phyloP scores from a whole-genome alignment of 2,888 invertebrate genomes.

The Eupithecia inturbata region DNA sequence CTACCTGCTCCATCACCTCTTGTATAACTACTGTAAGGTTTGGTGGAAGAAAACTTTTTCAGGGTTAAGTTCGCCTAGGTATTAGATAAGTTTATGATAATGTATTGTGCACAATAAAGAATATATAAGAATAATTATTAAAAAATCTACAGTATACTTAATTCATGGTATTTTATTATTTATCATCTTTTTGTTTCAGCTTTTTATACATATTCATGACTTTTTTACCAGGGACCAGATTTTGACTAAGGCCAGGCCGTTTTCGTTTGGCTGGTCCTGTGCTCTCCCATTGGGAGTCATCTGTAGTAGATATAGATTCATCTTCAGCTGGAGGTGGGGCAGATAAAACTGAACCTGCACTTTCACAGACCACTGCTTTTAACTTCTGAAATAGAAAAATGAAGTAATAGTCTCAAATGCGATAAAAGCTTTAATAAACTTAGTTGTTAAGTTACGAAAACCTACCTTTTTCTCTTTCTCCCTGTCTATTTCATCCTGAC shows the following conservation, averaged over 20 bases:
- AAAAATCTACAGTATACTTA: neutral
- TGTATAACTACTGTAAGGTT: too few relatives aligned
- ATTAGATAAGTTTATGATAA: too few relatives aligned
- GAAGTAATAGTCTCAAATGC: neutral
- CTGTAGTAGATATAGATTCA: constrained; percentile 63
- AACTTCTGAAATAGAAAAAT: constrained; percentile 64
- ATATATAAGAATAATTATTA: neutral
- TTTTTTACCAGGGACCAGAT: constrained; percentile 92
- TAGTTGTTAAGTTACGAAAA: neutral
- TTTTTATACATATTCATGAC: constrained; percentile 91
- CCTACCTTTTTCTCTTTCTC: constrained; percentile 80
- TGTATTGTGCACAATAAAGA: too few relatives aligned
- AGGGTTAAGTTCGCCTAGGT: too few relatives aligned
- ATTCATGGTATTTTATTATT: constrained; percentile 44
- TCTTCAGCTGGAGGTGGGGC: constrained; percentile 60
- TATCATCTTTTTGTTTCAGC: constrained; percentile 81
- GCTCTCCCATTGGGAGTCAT: constrained; percentile 78
- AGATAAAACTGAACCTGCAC: constrained; percentile 68
- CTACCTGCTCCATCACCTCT: too few relatives aligned
- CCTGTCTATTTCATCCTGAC: constrained; percentile 83
- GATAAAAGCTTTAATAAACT: neutral
- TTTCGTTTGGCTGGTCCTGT: constrained; percentile 86
- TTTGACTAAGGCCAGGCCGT: constrained; percentile 90
- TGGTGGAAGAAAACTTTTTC: too few relatives aligned
- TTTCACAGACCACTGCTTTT: constrained; percentile 75